A percentile compares a stretch with the other conserved stretches of the same genome.
Conservation (phyloP, 2,113 vertebrate genomes). For the Phalacrocorax aristotelis region DNA sequence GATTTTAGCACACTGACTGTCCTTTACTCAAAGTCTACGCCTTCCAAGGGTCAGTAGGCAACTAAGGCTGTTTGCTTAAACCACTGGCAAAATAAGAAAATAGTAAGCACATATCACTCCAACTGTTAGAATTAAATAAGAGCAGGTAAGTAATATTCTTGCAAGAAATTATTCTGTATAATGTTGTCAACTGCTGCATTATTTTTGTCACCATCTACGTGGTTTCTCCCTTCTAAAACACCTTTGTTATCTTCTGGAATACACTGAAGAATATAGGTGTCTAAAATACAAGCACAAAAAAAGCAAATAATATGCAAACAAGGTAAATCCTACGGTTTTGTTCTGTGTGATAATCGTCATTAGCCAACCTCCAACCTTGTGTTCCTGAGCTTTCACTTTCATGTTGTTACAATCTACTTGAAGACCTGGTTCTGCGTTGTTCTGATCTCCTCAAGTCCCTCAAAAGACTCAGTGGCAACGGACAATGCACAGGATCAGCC, state of each 20-base stretch:
- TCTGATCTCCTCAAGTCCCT: neutral
- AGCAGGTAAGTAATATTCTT: neutral
- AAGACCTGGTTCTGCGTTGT: neutral
- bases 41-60: neutral
- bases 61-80: neutral
- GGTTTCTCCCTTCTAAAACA: neutral
- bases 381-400: neutral
- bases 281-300: neutral
- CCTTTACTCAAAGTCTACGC: neutral
- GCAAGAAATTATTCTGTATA: neutral
- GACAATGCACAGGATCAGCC: neutral
- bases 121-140: neutral
- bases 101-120: neutral
- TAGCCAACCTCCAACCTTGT: neutral
- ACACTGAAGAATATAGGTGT: accelerated
- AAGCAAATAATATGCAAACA: neutral
- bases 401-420: neutral
- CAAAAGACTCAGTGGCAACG: neutral
- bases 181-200: neutral
- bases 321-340: neutral
- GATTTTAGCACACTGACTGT: neutral
- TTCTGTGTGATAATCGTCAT: neutral
- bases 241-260: neutral
- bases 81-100: neutral
- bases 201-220: neutral